Base-by-base conservation (phyloP, 2,113 vertebrate species). In the Buteo buteo region DNA sequence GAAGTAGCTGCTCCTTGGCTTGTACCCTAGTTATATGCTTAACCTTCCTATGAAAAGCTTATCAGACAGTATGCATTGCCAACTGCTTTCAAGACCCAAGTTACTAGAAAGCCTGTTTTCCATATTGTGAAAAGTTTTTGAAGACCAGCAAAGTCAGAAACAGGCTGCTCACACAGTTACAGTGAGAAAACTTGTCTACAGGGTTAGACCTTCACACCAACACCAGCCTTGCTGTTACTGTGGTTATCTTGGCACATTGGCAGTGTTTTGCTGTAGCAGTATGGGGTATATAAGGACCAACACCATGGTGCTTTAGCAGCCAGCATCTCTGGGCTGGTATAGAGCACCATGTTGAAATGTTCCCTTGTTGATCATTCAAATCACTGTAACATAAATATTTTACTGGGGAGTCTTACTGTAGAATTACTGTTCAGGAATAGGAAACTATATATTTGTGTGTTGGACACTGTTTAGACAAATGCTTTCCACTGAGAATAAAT, bases 401-500 rank as follows among this genome's bases (percentile, higher is more conserved):
- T 73, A 59, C 81, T 85, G 52, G 36, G 16, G n/a, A 95, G 22
- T 45, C 40, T 61, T 77, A 62, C 25, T 72, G 44, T 54, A 69
- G 45, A 73, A 70, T 66, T 88, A 62, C 18, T 86, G 36, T 80
- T 83, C 2, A 1, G 76, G 58, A 92, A 55, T 74, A 86, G 95
- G 91, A 96, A 97, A 65, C 86, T 8, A 86, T 86, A 81, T 90
- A 86, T 94, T 94, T 95, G 38, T 44, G n/a, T 74, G 38, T n/a
- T 80, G 82, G 86, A 80, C 67, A 45, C 32, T 84, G 64, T 86
- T 96, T 96, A 89, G 79, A 82, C 90, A 94, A 86, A 88, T 78
- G 38, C 42, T 86, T 96, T 96, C 61, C 69, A 54, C 55, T n/a
- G 32, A 92, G 88, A 88, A 93, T 78, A 94, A 96, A 94, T 96